Evolutionary conservation across 2,888 invertebrate genomes (phyloP).

Genomic region (Alviniconcha strummeri): DNA sequence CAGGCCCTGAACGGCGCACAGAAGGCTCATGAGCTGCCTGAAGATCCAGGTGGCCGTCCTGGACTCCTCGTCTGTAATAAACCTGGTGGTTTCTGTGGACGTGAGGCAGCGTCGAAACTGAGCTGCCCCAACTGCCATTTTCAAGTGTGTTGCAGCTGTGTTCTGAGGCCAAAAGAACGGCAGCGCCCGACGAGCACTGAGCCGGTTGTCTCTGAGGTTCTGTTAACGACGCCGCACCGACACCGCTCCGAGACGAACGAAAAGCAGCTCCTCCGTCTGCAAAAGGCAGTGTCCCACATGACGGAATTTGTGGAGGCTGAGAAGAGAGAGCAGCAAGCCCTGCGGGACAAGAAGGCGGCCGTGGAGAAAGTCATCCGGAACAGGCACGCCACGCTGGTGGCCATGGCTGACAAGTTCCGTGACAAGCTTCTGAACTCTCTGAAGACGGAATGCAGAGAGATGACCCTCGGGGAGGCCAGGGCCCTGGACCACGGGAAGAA

Average conservation of each 20-base stretch:
- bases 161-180: not conserved
- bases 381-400: not conserved
- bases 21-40: no score
- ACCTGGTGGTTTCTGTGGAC: no score
- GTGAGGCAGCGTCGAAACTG: not conserved
- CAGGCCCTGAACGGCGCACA: no score
- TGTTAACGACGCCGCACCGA: not conserved
- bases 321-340: not conserved
- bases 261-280: not conserved
- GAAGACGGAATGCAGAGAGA: not conserved
- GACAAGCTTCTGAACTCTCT: constrained; percentile 1
- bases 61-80: no score
- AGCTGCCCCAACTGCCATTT: constrained; percentile 5
- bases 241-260: not conserved
- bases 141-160: not conserved
- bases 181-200: not conserved
- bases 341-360: not conserved
- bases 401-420: not conserved
- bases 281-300: not conserved
- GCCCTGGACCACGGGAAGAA: no score
- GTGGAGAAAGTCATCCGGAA: not conserved
- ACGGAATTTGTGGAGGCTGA: not conserved
- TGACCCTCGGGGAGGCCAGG: not conserved
- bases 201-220: not conserved
- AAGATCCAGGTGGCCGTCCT: no score